phyloP scores from a whole-genome alignment of 2,888 invertebrate species.

The Epistrophella euchroma region DNA sequence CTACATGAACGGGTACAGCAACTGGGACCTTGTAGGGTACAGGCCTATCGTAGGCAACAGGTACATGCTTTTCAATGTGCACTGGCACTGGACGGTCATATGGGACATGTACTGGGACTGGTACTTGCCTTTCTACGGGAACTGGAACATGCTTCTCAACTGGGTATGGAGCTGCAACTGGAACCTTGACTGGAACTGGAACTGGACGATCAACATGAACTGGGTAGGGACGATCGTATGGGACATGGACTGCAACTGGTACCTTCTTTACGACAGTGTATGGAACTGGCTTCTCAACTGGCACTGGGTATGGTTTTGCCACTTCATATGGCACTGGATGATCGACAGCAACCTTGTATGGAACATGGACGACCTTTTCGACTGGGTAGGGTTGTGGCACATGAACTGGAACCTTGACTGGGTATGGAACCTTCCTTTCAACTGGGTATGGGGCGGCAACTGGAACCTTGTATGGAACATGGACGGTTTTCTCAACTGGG shows the following conservation, averaged over 20 bases:
- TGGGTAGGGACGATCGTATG: slow-evolving; percentile 85
- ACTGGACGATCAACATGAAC: slow-evolving; percentile 88
- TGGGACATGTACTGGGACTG: slow-evolving; percentile 85
- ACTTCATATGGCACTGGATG: slow-evolving; percentile 87
- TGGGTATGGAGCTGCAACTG: slow-evolving; percentile 89
- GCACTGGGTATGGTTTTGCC: slow-evolving; percentile 87
- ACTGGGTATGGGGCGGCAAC: slow-evolving; percentile 93
- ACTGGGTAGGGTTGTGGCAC: slow-evolving; percentile 85
- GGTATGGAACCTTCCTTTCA: slow-evolving; percentile 90
- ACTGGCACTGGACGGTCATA: slow-evolving; percentile 86
- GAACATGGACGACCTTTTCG: slow-evolving; percentile 87
- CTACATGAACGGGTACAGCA: slow-evolving; percentile 81
- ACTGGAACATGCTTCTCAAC: slow-evolving; percentile 86
- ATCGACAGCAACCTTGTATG: slow-evolving; percentile 88
- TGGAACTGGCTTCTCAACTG: slow-evolving; percentile 85
- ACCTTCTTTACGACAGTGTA: slow-evolving; percentile 87
- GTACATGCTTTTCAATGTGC: slow-evolving; percentile 86
- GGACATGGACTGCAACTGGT: slow-evolving; percentile 86
- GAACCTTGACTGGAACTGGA: slow-evolving; percentile 89
- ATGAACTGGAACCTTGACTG: slow-evolving; percentile 88
- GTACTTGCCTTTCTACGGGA: slow-evolving; percentile 88
- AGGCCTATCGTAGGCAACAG: slow-evolving; percentile 87
- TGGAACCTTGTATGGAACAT: slow-evolving; percentile 89
- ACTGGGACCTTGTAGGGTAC: slow-evolving; percentile 87
- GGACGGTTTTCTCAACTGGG: slow-evolving; percentile 91